Evolutionary conservation across 2,888 invertebrate species (phyloP).

Genomic region (Slavum lentiscoides): DNA sequence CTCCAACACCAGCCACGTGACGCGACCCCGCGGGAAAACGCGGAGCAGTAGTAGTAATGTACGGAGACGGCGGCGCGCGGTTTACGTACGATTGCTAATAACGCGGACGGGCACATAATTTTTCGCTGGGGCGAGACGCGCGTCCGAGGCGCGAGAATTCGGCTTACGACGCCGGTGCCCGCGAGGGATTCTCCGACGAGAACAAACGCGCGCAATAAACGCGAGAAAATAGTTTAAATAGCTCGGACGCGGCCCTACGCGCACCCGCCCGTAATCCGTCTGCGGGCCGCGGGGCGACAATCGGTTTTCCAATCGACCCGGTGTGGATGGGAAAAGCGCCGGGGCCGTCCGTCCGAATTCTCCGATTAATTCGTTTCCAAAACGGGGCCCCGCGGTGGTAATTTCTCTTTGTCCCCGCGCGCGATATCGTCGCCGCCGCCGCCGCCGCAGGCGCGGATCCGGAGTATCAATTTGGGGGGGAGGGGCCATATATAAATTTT

Average conservation of each 20-base stretch:
- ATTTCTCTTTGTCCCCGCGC: neutral
- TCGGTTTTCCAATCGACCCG: constrained; percentile 21
- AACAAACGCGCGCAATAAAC: constrained; percentile 13
- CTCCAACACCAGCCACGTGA: neutral
- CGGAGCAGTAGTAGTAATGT: neutral
- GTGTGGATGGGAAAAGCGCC: neutral
- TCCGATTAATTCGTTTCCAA: constrained; percentile 33
- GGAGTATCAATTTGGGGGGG: no score
- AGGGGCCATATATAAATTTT: no score
- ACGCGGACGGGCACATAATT: neutral
- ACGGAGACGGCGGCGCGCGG: neutral
- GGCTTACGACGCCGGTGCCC: constrained; percentile 7
- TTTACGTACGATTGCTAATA: constrained; percentile 26
- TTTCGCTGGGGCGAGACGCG: neutral
- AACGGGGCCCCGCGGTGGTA: neutral
- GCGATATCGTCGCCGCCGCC: no score
- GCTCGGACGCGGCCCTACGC: constrained; percentile 15
- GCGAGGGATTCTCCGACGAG: neutral
- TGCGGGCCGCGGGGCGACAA: neutral
- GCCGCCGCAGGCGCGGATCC: no score
- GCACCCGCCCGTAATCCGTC: neutral
- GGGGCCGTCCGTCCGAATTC: constrained; percentile 26
- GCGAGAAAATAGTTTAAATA: constrained; percentile 47
- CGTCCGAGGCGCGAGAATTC: constrained; percentile 23
- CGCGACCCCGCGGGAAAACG: neutral